A percentile compares a stretch with the other conserved stretches of the same genome.
Evolutionary conservation across 1,140 invertebrate genomes (phyloP).

Genomic region (Nautilus pompilius): DNA sequence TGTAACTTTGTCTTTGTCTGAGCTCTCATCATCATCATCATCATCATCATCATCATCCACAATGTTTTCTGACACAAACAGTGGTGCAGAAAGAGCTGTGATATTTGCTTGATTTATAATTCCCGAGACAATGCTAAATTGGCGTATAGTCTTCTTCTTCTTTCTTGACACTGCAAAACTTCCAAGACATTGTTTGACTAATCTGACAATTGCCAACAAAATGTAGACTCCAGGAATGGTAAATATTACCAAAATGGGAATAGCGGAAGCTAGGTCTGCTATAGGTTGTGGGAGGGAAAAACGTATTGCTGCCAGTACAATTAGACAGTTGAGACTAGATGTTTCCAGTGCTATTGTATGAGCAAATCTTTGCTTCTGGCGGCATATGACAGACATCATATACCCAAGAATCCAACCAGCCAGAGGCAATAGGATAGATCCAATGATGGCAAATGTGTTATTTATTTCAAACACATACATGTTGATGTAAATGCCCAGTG

Average conservation of each 20-base stretch:
- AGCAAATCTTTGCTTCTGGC: slow-evolving; percentile 34
- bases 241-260: slow-evolving; percentile 49
- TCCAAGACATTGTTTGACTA: slow-evolving; percentile 23
- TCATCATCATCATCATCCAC: slow-evolving; percentile 37
- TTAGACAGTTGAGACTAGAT: slow-evolving; percentile 44
- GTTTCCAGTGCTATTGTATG: slow-evolving; percentile 46
- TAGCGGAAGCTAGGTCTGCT: slow-evolving; percentile 39
- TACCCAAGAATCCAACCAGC: slow-evolving; percentile 37
- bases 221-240: slow-evolving; percentile 45
- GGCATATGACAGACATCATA: slow-evolving; percentile 29
- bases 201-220: slow-evolving; percentile 33
- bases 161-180: slow-evolving; percentile 32
- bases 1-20: slow-evolving; percentile 16
- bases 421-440: slow-evolving; percentile 40
- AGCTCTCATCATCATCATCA: too few species aligned
- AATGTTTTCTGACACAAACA: slow-evolving; percentile 42
- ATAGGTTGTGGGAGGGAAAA: slow-evolving; percentile 42
- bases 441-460: slow-evolving; percentile 32
- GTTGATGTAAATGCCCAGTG: slow-evolving; percentile 52
- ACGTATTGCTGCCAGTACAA: slow-evolving; percentile 39
- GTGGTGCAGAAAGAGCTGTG: slow-evolving; percentile 43
- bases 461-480: slow-evolving; percentile 48
- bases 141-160: slow-evolving; percentile 27
- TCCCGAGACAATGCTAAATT: slow-evolving; percentile 44
- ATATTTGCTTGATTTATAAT: slow-evolving; percentile 46